Percentiles rank a stretch among this genome's conserved stretches.
These are phyloP conservation scores for Bagarius yarrelli DNA, from an alignment of 2,113 vertebrate species.

Conservation along the genomic window DNA sequence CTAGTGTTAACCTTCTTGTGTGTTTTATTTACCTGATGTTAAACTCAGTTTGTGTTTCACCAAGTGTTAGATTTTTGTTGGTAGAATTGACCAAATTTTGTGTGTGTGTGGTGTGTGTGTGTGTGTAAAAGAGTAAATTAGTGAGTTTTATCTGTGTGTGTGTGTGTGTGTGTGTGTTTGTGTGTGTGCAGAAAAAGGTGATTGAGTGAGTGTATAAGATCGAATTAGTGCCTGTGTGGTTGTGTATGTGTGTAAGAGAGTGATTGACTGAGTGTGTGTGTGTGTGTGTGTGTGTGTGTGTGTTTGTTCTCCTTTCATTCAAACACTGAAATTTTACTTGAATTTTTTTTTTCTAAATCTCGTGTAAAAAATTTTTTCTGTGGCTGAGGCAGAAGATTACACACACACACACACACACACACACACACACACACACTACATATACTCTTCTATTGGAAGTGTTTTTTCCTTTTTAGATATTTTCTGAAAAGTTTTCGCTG, in stretches of 20 bases:
- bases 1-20: background rate
- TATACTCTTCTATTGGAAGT: no score
- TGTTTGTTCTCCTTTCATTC: background rate
- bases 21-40: background rate
- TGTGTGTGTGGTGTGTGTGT: slow-evolving; percentile 30
- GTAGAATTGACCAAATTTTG: background rate
- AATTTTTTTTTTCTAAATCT: background rate
- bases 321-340: background rate
- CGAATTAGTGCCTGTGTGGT: no score
- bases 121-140: no score
- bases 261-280: background rate
- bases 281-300: background rate
- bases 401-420: no score
- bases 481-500: no score
- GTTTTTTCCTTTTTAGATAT: no score
- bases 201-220: no score
- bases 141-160: no score
- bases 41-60: background rate
- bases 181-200: background rate
- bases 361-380: background rate
- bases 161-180: slow-evolving; percentile 2
- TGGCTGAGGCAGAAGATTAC: no score
- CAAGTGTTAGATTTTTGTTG: background rate
- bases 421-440: no score
- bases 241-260: background rate